Percentiles rank a stretch among this genome's conserved stretches.
These are phyloP conservation scores for Mormoops blainvillei DNA, from an alignment of 2,113 vertebrate species.

Conservation along the genomic window DNA sequence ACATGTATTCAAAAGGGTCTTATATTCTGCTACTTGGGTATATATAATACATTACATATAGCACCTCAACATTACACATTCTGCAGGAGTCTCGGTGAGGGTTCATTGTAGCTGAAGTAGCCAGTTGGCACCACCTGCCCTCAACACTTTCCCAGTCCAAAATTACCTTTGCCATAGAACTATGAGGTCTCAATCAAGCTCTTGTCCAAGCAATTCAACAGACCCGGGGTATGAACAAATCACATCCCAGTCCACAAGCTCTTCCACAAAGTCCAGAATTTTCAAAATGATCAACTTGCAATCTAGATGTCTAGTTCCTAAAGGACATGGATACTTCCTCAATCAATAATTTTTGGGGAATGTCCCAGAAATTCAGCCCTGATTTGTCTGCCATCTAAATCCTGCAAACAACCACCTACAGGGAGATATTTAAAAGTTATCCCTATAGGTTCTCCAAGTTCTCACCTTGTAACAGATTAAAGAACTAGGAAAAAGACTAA, in stretches of 20 bases:
- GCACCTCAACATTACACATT: not conserved
- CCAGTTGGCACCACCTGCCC: not conserved
- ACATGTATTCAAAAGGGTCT: not conserved
- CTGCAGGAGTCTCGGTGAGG: not conserved
- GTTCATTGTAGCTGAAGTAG: not conserved
- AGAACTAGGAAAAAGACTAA: not conserved
- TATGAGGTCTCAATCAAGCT: not conserved
- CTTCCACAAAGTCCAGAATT: not conserved
- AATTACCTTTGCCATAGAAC: not conserved
- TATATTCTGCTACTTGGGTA: not conserved
- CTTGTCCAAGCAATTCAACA: not conserved
- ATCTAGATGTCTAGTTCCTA: not conserved
- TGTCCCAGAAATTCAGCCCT: slow-evolving; percentile 3
- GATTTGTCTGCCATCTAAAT: not conserved
- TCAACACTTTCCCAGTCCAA: not conserved
- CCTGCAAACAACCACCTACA: not conserved
- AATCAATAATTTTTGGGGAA: not conserved
- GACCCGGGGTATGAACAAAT: not conserved
- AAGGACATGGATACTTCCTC: not conserved
- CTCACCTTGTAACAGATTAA: not conserved
- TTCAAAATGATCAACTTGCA: not conserved
- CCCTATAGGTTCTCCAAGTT: not conserved
- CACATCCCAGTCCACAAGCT: not conserved
- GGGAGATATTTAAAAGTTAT: not conserved
- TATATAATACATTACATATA: not conserved